Percentiles rank a stretch among this genome's conserved stretches.
Evolutionary conservation across 92 coral and sea anemone species (phyloP).

Genomic region (Siderastrea radians): DNA sequence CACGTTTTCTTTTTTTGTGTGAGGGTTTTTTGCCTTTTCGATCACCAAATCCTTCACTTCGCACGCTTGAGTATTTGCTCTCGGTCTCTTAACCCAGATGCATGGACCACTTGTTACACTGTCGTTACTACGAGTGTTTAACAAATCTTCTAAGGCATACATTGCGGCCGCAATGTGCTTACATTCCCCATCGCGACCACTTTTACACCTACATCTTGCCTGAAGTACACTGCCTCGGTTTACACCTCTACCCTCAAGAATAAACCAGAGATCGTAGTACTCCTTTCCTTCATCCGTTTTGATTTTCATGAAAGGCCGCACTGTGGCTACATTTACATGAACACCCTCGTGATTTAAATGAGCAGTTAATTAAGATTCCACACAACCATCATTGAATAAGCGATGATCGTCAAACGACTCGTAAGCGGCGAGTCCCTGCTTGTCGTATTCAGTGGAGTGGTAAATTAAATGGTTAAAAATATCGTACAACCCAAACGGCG

Average conservation of each 20-base stretch:
- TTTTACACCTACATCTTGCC: constrained; percentile 52
- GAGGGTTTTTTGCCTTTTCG: constrained; percentile 52
- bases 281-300: constrained; percentile 69
- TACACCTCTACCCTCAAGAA: constrained; percentile 60
- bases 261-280: constrained; percentile 67
- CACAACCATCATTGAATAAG: too few species aligned
- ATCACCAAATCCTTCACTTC: constrained; percentile 44
- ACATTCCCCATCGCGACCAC: too few species aligned
- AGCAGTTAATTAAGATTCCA: constrained; percentile 62
- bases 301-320: constrained; percentile 56
- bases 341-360: constrained; percentile 65
- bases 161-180: too few species aligned
- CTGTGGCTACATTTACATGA: constrained; percentile 71
- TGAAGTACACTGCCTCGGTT: constrained; percentile 60
- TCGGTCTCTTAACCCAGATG: constrained; percentile 46
- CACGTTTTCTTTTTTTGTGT: constrained; percentile 43
- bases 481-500: too few species aligned
- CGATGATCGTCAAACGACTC: too few species aligned
- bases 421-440: too few species aligned
- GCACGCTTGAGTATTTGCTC: constrained; percentile 54
- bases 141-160: constrained; percentile 25
- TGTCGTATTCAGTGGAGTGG: too few species aligned
- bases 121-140: constrained; percentile 49
- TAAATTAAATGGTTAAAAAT: too few species aligned
- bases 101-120: constrained; percentile 68